phyloP scores from a whole-genome alignment of 2,113 vertebrate genomes.

The Hipposideros armiger region DNA sequence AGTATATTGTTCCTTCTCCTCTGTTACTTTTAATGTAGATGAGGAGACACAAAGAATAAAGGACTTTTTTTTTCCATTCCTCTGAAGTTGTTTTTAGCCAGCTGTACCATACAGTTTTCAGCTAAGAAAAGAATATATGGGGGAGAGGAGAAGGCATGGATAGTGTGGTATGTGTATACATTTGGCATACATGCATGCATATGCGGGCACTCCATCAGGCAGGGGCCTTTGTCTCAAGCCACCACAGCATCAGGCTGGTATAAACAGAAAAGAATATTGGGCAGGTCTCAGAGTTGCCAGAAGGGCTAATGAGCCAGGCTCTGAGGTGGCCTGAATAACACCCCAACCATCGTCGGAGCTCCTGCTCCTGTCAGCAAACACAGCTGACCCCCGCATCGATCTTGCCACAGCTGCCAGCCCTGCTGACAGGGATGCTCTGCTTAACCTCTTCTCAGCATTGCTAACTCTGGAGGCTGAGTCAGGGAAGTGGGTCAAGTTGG shows the following conservation, averaged over 20 bases:
- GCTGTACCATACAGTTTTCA: not conserved
- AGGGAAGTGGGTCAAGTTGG: not conserved
- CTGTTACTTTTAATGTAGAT: constrained; percentile 18
- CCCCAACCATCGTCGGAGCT: not conserved
- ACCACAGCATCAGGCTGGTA: not conserved
- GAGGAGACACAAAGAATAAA: not conserved
- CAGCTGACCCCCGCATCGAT: not conserved
- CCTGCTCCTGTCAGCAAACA: not conserved
- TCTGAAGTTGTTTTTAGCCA: not conserved
- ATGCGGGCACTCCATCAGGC: not conserved
- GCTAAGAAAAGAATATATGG: not conserved
- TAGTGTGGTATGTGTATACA: not conserved
- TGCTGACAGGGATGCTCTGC: not conserved
- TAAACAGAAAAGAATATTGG: not conserved
- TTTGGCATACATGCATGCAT: rapidly evolving
- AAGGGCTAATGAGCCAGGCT: not conserved
- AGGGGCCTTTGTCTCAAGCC: not conserved
- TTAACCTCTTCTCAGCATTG: not conserved
- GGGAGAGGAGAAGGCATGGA: not conserved
- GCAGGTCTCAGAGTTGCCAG: not conserved
- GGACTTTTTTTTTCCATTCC: not conserved
- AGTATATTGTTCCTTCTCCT: constrained; percentile 1
- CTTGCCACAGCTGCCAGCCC: not conserved
- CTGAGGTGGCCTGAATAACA: not conserved
- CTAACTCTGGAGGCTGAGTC: not conserved